Percentiles rank a stretch among this genome's conserved stretches.
phyloP scores from a whole-genome alignment of 2,113 vertebrate species.

The Melanostigma gelatinosum region DNA sequence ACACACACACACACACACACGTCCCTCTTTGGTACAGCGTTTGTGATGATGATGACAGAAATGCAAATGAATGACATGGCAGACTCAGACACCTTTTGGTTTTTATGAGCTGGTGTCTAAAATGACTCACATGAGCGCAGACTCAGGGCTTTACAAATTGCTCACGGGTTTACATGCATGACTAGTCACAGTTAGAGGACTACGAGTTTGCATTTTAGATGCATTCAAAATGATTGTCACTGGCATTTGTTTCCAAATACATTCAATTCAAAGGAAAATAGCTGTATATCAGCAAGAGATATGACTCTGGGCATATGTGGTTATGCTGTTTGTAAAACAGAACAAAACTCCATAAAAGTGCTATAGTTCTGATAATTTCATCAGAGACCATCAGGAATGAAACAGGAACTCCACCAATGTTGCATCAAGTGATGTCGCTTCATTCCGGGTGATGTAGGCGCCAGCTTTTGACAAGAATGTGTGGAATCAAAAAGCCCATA shows the following conservation, averaged over 20 bases:
- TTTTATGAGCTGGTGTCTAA: conserved; percentile 12
- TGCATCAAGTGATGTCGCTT: neutral
- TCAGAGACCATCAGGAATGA: neutral
- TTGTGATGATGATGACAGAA: neutral
- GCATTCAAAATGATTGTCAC: neutral
- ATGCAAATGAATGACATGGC: conserved; percentile 1
- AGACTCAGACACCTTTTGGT: conserved; percentile 2
- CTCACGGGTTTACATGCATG: neutral
- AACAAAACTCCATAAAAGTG: neutral
- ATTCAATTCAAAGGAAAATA: neutral
- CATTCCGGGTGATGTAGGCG: neutral
- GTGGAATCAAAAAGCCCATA: neutral
- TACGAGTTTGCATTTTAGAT: neutral
- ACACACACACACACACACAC: neutral
- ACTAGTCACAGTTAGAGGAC: conserved; percentile 1
- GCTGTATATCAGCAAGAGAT: neutral
- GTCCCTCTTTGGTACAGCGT: conserved; percentile 9
- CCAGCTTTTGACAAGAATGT: neutral
- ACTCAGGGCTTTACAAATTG: conserved; percentile 5
- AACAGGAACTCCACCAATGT: neutral
- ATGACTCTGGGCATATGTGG: neutral
- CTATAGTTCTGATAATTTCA: neutral
- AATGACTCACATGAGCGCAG: conserved; percentile 1
- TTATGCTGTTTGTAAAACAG: neutral
- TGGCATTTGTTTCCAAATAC: neutral